A percentile compares a stretch with the other conserved stretches of the same genome.
These are phyloP conservation scores for Rhinogobius similis DNA, from an alignment of 2,113 vertebrate species.

Conservation along the genomic window DNA sequence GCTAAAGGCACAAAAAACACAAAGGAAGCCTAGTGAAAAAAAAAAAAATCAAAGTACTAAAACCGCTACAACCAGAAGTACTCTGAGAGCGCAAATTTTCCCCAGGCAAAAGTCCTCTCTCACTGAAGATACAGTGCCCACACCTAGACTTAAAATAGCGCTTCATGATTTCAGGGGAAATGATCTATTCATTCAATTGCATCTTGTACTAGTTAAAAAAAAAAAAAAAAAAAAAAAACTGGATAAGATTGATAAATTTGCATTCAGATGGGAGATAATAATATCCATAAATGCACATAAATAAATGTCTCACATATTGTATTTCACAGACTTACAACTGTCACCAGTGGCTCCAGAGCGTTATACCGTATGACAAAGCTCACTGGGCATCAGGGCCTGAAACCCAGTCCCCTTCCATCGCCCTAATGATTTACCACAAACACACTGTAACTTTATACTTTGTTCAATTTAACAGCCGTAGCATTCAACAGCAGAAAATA, in stretches of 20 bases:
- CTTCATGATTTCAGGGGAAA: background rate
- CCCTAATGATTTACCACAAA: conserved; percentile 45
- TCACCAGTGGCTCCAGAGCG: conserved; percentile 42
- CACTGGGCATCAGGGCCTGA: conserved; percentile 59
- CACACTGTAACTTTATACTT: conserved; percentile 36
- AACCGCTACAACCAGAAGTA: background rate
- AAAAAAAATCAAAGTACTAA: background rate
- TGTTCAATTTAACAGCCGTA: conserved; percentile 42
- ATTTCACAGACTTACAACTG: conserved; percentile 53
- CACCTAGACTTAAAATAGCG: background rate
- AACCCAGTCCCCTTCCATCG: conserved; percentile 53
- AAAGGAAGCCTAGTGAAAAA: background rate
- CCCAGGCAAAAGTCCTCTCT: background rate
- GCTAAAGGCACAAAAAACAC: background rate
- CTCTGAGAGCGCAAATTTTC: background rate
- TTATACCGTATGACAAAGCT: conserved; percentile 50
- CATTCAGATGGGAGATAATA: background rate
- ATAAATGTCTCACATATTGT: conserved; percentile 54
- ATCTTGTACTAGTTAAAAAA: background rate
- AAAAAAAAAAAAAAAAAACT: background rate
- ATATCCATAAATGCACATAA: conserved; percentile 19
- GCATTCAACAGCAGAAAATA: conserved; percentile 24
- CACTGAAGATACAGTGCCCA: background rate
- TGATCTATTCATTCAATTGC: background rate
- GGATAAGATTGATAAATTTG: background rate